phyloP scores from a whole-genome alignment of 2,113 vertebrate genomes.

The Thoracochromis brauschi region DNA sequence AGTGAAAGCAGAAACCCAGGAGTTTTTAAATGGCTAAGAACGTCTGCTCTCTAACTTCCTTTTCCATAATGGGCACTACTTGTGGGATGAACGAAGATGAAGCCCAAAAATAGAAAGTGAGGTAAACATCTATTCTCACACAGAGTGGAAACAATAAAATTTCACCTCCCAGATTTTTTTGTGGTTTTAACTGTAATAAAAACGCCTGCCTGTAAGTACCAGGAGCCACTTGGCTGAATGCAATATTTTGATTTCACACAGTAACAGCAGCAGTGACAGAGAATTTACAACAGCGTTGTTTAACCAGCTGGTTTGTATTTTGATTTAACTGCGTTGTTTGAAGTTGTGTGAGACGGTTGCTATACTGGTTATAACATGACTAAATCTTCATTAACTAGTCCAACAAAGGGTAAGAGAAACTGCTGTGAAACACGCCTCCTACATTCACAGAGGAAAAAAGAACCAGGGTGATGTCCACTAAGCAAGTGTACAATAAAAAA shows the following conservation, averaged over 20 bases:
- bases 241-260: not conserved
- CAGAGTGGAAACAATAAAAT: not conserved
- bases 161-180: not conserved
- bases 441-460: not conserved
- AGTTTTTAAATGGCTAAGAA: not conserved
- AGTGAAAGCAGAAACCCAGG: not conserved
- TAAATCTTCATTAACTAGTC: not conserved
- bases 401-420: not conserved
- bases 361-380: not conserved
- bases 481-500: not conserved
- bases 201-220: not conserved
- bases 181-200: not conserved
- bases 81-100: not conserved
- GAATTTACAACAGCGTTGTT: not conserved
- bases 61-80: not conserved
- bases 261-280: not conserved
- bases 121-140: not conserved
- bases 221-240: not conserved
- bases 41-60: not conserved
- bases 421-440: not conserved
- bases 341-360: not conserved
- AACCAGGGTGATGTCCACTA: not conserved
- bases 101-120: not conserved
- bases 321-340: not conserved
- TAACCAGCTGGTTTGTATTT: not conserved